phyloP scores from a whole-genome alignment of 2,113 vertebrate species.

The Acrocephalus kingi region DNA sequence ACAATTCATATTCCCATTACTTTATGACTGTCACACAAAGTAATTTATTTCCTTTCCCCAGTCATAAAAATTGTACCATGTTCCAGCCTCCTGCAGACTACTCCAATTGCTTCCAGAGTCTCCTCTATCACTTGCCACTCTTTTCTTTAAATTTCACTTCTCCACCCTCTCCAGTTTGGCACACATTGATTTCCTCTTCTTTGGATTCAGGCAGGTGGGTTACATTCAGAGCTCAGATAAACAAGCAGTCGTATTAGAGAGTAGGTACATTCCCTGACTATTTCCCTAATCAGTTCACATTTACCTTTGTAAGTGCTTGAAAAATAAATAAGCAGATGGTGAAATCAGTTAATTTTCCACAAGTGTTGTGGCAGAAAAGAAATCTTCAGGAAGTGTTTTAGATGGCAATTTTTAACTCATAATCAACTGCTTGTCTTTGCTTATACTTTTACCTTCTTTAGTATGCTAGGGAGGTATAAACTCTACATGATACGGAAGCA shows the following conservation, averaged over 20 bases:
- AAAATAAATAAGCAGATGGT: conserved; percentile 60
- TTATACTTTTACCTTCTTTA: neutral
- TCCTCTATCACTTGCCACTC: neutral
- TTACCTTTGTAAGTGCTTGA: conserved; percentile 36
- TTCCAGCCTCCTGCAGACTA: neutral
- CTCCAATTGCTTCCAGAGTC: neutral
- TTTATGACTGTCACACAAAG: neutral
- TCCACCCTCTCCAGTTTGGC: neutral
- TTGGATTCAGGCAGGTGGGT: neutral
- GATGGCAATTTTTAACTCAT: conserved; percentile 10
- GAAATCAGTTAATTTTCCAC: conserved; percentile 26
- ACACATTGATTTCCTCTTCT: neutral
- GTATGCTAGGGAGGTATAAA: neutral
- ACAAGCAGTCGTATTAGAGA: neutral
- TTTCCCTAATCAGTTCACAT: conserved; percentile 32
- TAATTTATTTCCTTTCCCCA: conserved; percentile 1
- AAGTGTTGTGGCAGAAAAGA: conserved; percentile 12
- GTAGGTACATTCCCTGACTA: conserved; percentile 1
- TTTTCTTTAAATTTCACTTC: neutral
- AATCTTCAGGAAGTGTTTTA: neutral
- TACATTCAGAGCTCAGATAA: conserved; percentile 27
- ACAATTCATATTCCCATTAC: conserved; percentile 26
- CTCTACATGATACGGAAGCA: neutral
- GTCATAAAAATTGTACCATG: neutral
- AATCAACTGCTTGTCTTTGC: neutral